phyloP scores from a whole-genome alignment of 2,797 vertebrate species.

The Acanthurus tractus region DNA sequence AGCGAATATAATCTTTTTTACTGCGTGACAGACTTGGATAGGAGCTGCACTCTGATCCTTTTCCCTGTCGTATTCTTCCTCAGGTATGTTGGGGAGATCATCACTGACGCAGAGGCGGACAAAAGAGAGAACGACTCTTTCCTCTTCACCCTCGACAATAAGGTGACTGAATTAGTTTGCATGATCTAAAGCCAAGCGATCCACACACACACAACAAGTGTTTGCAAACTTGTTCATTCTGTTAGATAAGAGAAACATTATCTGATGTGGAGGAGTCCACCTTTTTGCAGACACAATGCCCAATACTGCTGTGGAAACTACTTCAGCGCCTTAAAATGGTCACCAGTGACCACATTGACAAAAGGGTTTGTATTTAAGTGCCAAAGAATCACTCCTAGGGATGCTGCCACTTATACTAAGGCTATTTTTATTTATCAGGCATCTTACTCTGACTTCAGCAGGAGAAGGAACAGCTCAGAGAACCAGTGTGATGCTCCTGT shows the following conservation, averaged over 20 bases:
- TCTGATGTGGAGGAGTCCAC: not conserved
- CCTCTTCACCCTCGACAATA: slow-evolving; percentile 97
- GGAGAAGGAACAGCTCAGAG: no score
- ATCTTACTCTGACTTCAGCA: no score
- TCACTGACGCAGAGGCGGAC: slow-evolving; percentile 93
- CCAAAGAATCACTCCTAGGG: no score
- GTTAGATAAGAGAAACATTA: not conserved
- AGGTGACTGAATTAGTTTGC: slow-evolving; percentile 81
- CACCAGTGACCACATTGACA: no score
- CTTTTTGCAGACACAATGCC: not conserved
- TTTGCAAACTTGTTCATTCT: not conserved
- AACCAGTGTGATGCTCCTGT: no score
- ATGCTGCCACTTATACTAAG: no score
- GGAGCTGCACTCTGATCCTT: slow-evolving; percentile 17
- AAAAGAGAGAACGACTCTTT: slow-evolving; percentile 95
- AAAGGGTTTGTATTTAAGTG: no score
- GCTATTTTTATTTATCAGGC: no score
- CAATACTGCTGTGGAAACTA: not conserved
- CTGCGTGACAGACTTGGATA: not conserved
- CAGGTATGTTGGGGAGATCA: slow-evolving; percentile 96
- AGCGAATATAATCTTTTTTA: slow-evolving; percentile 27
- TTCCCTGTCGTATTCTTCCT: not conserved
- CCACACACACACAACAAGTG: not conserved
- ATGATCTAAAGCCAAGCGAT: not conserved
- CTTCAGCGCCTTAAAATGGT: no score